Percentiles rank a stretch among this genome's conserved stretches.
Evolutionary conservation across 92 coral and sea anemone species (phyloP).

Genomic region (Virgularia gustaviana): DNA sequence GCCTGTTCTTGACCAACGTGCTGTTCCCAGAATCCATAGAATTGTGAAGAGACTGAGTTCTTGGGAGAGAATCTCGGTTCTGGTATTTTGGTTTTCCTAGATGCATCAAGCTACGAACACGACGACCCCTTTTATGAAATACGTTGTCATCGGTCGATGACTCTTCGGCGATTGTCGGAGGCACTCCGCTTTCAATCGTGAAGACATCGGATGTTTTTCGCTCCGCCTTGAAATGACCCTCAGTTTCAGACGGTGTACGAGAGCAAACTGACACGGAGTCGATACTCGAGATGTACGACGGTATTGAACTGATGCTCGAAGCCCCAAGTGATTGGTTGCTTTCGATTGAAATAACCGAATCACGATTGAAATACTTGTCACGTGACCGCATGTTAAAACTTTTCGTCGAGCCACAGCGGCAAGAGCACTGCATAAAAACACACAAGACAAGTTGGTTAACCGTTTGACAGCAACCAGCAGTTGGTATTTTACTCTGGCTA

Average conservation of each 20-base stretch:
- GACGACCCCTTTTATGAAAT: not conserved
- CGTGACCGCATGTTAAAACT: not conserved
- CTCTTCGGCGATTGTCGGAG: conserved; percentile 40
- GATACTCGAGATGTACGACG: conserved; percentile 35
- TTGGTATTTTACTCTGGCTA: too few relatives aligned
- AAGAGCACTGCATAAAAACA: conserved; percentile 16
- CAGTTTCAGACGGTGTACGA: conserved; percentile 24
- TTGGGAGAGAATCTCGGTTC: conserved; percentile 11
- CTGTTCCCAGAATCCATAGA: conserved; percentile 20
- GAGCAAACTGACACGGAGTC: conserved; percentile 30
- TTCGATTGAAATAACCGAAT: conserved; percentile 32
- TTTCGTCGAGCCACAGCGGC: conserved; percentile 14
- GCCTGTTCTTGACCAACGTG: not conserved
- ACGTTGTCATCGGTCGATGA: conserved; percentile 17
- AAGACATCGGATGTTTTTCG: conserved; percentile 13
- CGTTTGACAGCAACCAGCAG: too few relatives aligned
- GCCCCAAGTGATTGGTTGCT: conserved; percentile 33
- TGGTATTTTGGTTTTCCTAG: conserved; percentile 7
- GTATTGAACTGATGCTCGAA: conserved; percentile 35
- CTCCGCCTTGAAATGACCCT: conserved; percentile 17
- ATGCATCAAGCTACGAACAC: conserved; percentile 15
- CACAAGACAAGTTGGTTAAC: not conserved
- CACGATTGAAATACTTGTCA: conserved; percentile 31
- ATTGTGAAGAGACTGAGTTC: conserved; percentile 24
- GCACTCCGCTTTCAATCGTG: conserved; percentile 31